Conservation (phyloP, 2,113 vertebrate genomes). For the Platanista minor region DNA sequence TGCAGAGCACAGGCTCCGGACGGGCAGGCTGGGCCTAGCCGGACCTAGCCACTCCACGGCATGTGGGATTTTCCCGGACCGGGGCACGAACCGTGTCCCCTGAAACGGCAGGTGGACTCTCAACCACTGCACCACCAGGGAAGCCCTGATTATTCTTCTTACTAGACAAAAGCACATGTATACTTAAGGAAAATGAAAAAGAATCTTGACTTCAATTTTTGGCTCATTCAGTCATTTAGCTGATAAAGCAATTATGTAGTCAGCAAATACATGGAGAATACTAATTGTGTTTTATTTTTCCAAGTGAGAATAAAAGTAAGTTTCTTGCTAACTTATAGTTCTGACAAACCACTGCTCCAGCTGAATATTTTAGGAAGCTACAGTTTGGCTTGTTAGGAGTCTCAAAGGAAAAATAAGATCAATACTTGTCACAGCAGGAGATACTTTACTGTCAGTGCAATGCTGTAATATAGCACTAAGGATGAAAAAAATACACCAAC, state of each 20-base stretch:
- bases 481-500: neutral
- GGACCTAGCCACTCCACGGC: no score
- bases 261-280: neutral
- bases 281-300: conserved; percentile 51
- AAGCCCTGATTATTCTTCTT: neutral
- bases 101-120: no score
- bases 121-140: no score
- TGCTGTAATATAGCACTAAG: conserved; percentile 56
- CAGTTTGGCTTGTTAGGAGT: conserved; percentile 72
- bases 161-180: neutral
- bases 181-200: neutral
- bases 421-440: conserved; percentile 79
- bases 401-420: conserved; percentile 79
- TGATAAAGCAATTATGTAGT: neutral
- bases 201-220: neutral
- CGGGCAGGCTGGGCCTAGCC: no score
- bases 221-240: neutral
- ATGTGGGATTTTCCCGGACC: no score
- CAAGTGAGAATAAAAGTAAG: conserved; percentile 11
- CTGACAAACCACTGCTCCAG: conserved; percentile 42
- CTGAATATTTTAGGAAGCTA: conserved; percentile 66
- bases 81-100: no score
- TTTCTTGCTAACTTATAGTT: conserved; percentile 50
- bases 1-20: no score
- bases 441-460: conserved; percentile 70